phyloP scores from a whole-genome alignment of 2,888 invertebrate species.

The Salpingus planirostris region DNA sequence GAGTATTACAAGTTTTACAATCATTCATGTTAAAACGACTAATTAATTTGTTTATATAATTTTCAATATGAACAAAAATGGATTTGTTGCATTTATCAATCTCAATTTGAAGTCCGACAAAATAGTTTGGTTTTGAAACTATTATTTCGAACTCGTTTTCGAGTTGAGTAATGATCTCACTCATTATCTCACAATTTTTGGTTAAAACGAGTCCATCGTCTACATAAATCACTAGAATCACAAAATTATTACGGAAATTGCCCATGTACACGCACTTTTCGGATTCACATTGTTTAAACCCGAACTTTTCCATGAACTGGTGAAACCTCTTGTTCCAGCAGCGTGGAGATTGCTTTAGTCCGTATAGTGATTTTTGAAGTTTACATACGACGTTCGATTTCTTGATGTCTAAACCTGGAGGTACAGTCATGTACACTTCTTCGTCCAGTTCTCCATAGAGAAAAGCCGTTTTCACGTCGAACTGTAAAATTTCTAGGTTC shows the following conservation, averaged over 20 bases:
- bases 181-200: slow-evolving; percentile 1
- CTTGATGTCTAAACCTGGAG: slow-evolving; percentile 17
- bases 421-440: slow-evolving; percentile 17
- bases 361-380: slow-evolving; percentile 28
- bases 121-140: not conserved
- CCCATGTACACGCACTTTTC: slow-evolving; percentile 23
- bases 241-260: slow-evolving; percentile 4
- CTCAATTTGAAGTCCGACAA: not conserved
- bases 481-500: slow-evolving; percentile 13
- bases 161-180: not conserved
- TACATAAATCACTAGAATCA: slow-evolving; percentile 28
- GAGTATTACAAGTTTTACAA: not conserved
- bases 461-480: slow-evolving; percentile 22
- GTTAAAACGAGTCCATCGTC: slow-evolving; percentile 27
- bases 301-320: slow-evolving; percentile 11
- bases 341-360: slow-evolving; percentile 31
- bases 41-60: not conserved
- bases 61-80: not conserved
- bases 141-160: not conserved
- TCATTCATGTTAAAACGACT: not conserved
- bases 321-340: slow-evolving; percentile 27
- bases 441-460: slow-evolving; percentile 17
- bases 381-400: slow-evolving; percentile 22
- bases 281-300: slow-evolving; percentile 18
- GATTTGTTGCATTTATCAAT: not conserved